Percentiles rank a stretch among this genome's conserved stretches.
These are phyloP conservation scores for Cheilosia urbana DNA, from an alignment of 2,888 invertebrate species.

Conservation along the genomic window DNA sequence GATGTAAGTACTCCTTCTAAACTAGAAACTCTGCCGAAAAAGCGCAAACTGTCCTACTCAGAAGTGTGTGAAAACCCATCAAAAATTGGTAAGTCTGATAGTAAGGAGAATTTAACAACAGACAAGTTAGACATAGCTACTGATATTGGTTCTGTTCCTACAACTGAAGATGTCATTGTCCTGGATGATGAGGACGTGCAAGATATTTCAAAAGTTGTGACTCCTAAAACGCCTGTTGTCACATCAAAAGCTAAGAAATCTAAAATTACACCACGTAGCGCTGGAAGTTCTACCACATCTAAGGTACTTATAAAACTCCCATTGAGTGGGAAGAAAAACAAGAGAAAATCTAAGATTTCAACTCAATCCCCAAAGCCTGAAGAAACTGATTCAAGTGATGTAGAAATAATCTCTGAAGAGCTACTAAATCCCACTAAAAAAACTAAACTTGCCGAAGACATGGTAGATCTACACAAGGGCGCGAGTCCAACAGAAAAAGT, in stretches of 20 bases:
- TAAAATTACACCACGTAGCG: constrained; percentile 15
- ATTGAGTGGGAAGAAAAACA: constrained; percentile 77
- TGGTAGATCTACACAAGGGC: background rate
- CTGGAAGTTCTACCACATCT: constrained; percentile 33
- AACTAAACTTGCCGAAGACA: constrained; percentile 73
- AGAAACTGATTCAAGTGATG: constrained; percentile 79
- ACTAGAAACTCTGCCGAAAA: constrained; percentile 64
- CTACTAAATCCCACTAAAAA: constrained; percentile 79
- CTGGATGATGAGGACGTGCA: constrained; percentile 36
- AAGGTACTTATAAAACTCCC: constrained; percentile 81
- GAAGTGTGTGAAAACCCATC: constrained; percentile 54
- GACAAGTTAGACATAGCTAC: constrained; percentile 21
- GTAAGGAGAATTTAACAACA: constrained; percentile 44
- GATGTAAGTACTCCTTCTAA: constrained; percentile 27
- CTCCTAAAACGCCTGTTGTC: constrained; percentile 33
- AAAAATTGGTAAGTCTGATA: constrained; percentile 50
- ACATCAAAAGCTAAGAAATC: constrained; percentile 44
- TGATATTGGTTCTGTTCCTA: background rate
- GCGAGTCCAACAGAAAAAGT: background rate
- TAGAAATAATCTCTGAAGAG: constrained; percentile 77
- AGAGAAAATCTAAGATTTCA: constrained; percentile 76
- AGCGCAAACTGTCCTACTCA: constrained; percentile 81
- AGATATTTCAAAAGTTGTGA: background rate
- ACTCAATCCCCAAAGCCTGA: constrained; percentile 17
- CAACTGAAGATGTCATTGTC: constrained; percentile 32